Conservation (phyloP, 30 jellyfish, hydroid and myxozoan genomes). For the Clytia hemisphaerica region DNA sequence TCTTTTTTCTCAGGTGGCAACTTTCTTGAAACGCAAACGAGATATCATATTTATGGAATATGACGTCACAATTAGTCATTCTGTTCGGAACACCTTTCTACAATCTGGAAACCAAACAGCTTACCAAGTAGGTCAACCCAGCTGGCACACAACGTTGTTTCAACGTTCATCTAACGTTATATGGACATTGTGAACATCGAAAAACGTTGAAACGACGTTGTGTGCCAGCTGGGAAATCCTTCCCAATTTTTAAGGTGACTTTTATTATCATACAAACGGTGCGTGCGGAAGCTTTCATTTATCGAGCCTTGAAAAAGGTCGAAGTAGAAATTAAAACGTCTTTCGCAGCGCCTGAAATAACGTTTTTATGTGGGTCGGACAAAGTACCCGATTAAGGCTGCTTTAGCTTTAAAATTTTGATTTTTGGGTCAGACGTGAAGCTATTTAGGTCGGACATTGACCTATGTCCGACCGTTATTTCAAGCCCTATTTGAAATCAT, state of each 20-base stretch:
- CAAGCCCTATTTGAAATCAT: no score
- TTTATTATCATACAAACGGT: no score
- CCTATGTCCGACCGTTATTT: no score
- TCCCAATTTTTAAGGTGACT: no score
- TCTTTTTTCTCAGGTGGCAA: conserved; percentile 32
- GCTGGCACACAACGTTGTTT: no score
- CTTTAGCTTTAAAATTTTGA: neutral
- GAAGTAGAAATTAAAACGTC: neutral
- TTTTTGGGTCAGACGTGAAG: no score
- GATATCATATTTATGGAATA: conserved; percentile 67
- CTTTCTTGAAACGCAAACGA: conserved; percentile 47
- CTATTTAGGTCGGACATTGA: no score
- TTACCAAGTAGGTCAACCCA: conserved; percentile 53
- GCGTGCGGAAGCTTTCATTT: no score
- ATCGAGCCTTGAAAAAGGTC: neutral
- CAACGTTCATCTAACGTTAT: no score
- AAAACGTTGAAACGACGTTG: no score
- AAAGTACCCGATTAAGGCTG: neutral
- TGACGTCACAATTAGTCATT: conserved; percentile 54
- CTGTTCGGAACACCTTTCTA: conserved; percentile 50
- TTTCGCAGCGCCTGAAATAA: neutral
- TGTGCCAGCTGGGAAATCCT: no score
- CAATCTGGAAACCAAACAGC: conserved; percentile 65
- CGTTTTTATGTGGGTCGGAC: neutral
- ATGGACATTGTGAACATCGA: no score